Evolutionary conservation across 2,113 vertebrate species (phyloP).

Genomic region (Xyrauchen texanus): DNA sequence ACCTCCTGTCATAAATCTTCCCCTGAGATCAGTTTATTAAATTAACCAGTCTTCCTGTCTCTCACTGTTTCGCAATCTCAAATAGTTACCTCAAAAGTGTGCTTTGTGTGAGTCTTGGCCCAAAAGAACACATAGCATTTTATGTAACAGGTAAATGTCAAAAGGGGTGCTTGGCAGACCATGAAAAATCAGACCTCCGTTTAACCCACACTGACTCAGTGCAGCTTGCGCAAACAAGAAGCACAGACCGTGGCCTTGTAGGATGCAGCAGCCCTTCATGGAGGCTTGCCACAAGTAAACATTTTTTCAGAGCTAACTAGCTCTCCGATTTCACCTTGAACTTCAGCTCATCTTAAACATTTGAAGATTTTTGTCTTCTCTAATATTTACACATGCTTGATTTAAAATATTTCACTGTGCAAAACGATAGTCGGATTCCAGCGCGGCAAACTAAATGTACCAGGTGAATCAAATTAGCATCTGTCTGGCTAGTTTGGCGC

Average conservation of each 20-base stretch:
- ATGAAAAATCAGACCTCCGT: conserved; percentile 67
- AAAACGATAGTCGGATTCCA: conserved; percentile 39
- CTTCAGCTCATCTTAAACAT: conserved; percentile 46
- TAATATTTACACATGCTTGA: conserved; percentile 54
- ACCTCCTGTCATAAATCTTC: no score
- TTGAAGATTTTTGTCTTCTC: conserved; percentile 60
- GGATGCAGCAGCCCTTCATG: conserved; percentile 31
- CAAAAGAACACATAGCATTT: conserved; percentile 46
- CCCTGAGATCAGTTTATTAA: neutral
- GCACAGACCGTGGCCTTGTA: conserved; percentile 75
- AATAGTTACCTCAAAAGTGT: conserved; percentile 9
- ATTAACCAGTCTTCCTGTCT: neutral
- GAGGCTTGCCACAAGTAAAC: conserved; percentile 61
- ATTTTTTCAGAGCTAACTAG: conserved; percentile 66
- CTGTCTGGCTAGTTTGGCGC: conserved; percentile 52
- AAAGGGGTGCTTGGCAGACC: conserved; percentile 63
- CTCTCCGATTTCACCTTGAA: conserved; percentile 58
- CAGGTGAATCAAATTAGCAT: conserved; percentile 50
- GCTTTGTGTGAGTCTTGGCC: conserved; percentile 6
- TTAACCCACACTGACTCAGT: conserved; percentile 70
- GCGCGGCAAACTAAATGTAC: conserved; percentile 26
- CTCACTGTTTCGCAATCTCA: neutral
- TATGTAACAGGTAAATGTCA: conserved; percentile 64
- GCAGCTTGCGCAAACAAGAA: conserved; percentile 74
- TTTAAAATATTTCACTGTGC: conserved; percentile 55